Conservation (phyloP, 2,113 vertebrate species). For the Phasianus colchicus region DNA sequence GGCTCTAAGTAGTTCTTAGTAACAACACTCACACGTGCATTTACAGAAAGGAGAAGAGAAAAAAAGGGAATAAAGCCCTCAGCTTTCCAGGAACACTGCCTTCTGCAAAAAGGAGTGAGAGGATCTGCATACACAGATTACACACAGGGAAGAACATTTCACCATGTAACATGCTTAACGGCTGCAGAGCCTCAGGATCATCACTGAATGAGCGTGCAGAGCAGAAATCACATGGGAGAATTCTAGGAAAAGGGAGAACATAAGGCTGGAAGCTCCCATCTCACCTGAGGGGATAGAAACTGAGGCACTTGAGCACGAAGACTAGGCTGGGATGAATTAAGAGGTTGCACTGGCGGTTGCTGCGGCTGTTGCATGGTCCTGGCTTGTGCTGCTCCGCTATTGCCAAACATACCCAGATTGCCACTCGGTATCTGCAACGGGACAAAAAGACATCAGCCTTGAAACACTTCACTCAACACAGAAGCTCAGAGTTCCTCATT, state of each 20-base stretch:
- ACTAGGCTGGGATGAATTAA: slow-evolving; percentile 98
- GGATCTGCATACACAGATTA: neutral
- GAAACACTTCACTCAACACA: neutral
- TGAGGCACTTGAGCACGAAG: slow-evolving; percentile 99
- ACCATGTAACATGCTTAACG: neutral
- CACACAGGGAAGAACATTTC: neutral
- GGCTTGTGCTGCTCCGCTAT: slow-evolving; percentile 93
- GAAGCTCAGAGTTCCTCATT: neutral
- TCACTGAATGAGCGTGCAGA: neutral
- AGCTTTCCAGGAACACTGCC: neutral
- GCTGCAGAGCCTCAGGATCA: neutral
- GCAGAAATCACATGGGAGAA: neutral
- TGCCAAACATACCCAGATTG: slow-evolving; percentile 94
- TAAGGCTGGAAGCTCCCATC: neutral
- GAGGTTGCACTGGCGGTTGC: slow-evolving; percentile 94
- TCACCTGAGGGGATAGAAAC: slow-evolving; percentile 99
- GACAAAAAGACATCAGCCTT: neutral
- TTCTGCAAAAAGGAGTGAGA: neutral
- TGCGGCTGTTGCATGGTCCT: slow-evolving; percentile 91
- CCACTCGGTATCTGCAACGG: slow-evolving; percentile 91
- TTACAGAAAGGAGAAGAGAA: neutral
- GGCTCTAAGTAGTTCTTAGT: neutral
- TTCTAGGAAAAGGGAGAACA: neutral
- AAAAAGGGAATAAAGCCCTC: neutral
- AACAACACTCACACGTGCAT: neutral